A percentile compares a stretch with the other conserved stretches of the same genome.
phyloP scores from a whole-genome alignment of 2,888 invertebrate species.

The Hermaeophaga mercurialis region DNA sequence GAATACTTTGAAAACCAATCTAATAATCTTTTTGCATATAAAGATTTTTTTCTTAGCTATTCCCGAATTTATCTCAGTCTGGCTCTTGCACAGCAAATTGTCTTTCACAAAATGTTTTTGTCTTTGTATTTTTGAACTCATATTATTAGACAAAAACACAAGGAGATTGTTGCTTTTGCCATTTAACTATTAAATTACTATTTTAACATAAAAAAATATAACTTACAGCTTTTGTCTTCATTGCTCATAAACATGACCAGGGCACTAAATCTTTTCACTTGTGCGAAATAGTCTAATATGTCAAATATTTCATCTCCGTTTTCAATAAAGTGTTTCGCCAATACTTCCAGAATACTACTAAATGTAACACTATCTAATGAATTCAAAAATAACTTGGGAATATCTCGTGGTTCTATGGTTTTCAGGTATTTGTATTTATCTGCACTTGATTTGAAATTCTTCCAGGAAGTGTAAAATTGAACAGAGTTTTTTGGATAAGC shows the following conservation, averaged over 20 bases:
- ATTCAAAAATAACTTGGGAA: conserved; percentile 69
- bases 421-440: conserved; percentile 67
- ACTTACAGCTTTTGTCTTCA: conserved; percentile 65
- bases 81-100: no score
- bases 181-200: no score
- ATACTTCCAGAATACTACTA: conserved; percentile 63
- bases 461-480: conserved; percentile 71
- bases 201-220: conserved; percentile 3
- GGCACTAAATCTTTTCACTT: conserved; percentile 69
- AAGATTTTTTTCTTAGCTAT: no score
- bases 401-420: conserved; percentile 61
- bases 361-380: conserved; percentile 69
- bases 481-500: conserved; percentile 66
- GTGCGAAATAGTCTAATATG: conserved; percentile 62
- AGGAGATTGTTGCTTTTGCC: no score
- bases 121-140: no score
- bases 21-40: no score
- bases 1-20: no score
- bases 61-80: no score
- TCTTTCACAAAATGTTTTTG: no score
- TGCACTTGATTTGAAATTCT: conserved; percentile 59
- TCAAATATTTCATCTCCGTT: conserved; percentile 56
- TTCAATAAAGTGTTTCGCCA: conserved; percentile 59
- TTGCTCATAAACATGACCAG: conserved; percentile 67
- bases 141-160: no score